Base-by-base conservation (phyloP, 1,140 invertebrate genomes). In the Drosophila subobscura region DNA sequence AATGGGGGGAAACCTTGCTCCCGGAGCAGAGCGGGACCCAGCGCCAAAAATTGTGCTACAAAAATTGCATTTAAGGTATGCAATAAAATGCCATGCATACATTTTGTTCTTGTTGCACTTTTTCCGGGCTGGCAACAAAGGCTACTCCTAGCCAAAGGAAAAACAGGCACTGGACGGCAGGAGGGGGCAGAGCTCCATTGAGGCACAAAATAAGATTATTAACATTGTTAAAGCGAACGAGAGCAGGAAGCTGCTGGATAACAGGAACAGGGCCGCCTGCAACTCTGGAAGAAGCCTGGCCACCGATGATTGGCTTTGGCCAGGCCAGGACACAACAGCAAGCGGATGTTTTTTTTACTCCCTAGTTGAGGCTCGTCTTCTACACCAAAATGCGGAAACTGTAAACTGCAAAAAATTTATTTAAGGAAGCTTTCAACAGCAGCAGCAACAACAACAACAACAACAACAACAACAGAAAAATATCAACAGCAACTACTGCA, bases 161-260 rank as follows among this genome's bases (percentile, higher is more conserved):
- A 54, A 22, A 16, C 16, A 16, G 27, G 14, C 0, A 37, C 33
- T 12, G 10, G 10, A 3, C 2, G 49, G 25, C 2, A 27, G 23
- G 7, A 10, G 25, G 20, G 49, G 6, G 7, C 47, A 61, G 51
- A 63, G 50, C 50, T 86, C 73, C 68, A 85, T 85, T 85, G 81
- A 77, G 77, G 80, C 81, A 81, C 80, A 86, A 85, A 86, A 85
- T 85, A 85, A 85, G 80, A 85, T 85, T 85, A 85, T 85, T 85
- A 85, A 85, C 81, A 76, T 85, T 85, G 81, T 86, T 85, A 85
- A 85, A 85, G 58, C 77, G 81, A 85, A 81, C 81, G 78, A 77
- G 72, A 37, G 54, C 49, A 71, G 67, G 76, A 79, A 72, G 78
- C 55, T 20, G 14, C 41, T 7, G 71, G 40, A 50, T 49, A 47